These are phyloP conservation scores for Pseudomyrmex sp. DNA, from an alignment of 1,140 invertebrate species.

Conservation along the genomic window DNA sequence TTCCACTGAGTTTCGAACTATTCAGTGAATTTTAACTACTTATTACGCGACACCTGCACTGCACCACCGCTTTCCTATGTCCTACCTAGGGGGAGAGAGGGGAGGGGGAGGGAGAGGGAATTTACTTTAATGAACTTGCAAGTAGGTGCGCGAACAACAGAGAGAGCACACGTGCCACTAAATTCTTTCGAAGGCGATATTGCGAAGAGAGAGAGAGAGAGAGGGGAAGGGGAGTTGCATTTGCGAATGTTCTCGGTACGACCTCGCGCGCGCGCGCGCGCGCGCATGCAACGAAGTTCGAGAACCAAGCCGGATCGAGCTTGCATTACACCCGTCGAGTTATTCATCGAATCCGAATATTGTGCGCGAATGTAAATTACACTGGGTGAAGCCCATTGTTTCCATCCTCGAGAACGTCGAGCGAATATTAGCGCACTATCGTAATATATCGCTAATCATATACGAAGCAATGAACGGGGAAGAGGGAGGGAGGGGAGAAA, in stretches of 20 bases:
- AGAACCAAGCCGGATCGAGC: background rate
- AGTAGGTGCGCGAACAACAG: background rate
- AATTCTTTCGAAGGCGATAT: conserved; percentile 38
- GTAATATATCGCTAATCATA: conserved; percentile 28
- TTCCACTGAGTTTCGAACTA: background rate
- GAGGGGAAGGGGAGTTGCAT: background rate
- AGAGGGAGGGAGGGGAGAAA: too few relatives aligned
- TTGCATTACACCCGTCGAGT: conserved; percentile 3
- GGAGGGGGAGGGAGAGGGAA: background rate
- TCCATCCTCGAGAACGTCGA: conserved; percentile 7
- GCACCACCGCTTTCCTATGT: background rate
- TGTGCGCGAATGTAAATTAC: conserved; percentile 37
- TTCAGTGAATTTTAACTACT: conserved; percentile 24
- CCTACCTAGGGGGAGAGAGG: too few relatives aligned
- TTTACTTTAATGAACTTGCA: conserved; percentile 32
- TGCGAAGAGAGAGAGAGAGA: background rate
- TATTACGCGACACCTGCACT: conserved; percentile 25
- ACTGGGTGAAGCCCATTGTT: conserved; percentile 16
- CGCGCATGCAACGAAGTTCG: background rate
- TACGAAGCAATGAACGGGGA: background rate
- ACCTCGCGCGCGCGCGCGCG: conserved; percentile 6
- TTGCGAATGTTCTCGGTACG: background rate
- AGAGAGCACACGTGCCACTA: conserved; percentile 12
- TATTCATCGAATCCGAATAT: conserved; percentile 40
- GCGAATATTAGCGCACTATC: conserved; percentile 36